These are phyloP conservation scores for Gymnarchus niloticus DNA, from an alignment of 2,113 vertebrate species.

Conservation along the genomic window DNA sequence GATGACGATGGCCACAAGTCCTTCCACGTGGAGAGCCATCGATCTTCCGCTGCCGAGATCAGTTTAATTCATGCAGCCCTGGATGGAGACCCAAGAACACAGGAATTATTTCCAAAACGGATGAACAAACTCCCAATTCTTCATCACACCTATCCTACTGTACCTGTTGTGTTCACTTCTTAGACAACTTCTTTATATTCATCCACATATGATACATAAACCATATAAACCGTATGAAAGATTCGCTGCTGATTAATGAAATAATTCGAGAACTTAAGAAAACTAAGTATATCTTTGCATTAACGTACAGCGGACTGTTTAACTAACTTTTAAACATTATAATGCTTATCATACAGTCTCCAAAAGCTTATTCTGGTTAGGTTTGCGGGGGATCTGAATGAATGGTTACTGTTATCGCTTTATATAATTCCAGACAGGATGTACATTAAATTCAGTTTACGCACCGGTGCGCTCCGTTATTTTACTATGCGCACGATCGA, in stretches of 20 bases:
- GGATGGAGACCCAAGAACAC: too few species aligned
- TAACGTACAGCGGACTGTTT: not conserved
- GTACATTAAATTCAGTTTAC: not conserved
- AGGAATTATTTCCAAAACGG: too few species aligned
- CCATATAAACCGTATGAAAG: not conserved
- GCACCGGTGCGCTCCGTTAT: not conserved
- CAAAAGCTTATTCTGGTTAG: too few species aligned
- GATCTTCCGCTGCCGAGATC: conserved; percentile 49
- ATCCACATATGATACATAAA: too few species aligned
- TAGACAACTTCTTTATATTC: not conserved
- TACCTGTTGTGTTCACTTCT: not conserved
- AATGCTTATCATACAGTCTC: not conserved
- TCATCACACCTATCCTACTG: not conserved
- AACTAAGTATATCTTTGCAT: not conserved
- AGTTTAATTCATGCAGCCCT: conserved; percentile 67
- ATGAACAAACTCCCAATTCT: too few species aligned
- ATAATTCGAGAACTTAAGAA: not conserved
- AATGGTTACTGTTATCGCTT: not conserved
- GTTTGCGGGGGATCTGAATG: not conserved
- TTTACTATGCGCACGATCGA: too few species aligned
- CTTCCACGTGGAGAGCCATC: conserved; percentile 83
- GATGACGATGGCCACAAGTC: conserved; percentile 84
- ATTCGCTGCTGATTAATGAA: not conserved
- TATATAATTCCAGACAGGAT: not conserved
- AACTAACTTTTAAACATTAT: not conserved